Base-by-base conservation (phyloP, 2,888 invertebrate species). In the Oscheius sp. region DNA sequence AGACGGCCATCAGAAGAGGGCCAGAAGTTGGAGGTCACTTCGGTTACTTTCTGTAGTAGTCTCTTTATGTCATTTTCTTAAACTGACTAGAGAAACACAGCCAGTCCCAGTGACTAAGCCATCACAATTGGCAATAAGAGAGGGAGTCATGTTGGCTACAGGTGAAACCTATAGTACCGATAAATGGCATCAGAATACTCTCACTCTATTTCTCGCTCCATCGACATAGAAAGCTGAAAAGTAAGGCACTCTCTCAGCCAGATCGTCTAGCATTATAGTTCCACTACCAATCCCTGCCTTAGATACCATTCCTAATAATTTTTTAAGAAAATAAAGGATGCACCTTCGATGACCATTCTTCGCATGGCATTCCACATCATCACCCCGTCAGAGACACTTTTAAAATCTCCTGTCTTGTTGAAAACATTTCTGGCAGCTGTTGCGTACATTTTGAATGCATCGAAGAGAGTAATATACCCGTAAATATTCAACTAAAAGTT, bases 281-380 rank as follows among this genome's bases (percentile, higher is more conserved):
- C 71, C 68, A 47, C 56, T 56, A 26, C 56, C 56, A 61, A 78
- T 74, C 8, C 83, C 81, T 12, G 79, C 82, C 33, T 78, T 73
- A 2, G 75, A 78, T 8, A 83, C 74, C 17, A 83, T 74, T 28
- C 80, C 80, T 73, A 45, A 41, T 68, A 9, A 26, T 28, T 14
- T 20, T 56, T 6, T 14, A 17, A 8, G 4, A 32, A 9, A 6
- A 32, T 54, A 4, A 9, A 8, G 36, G n/a, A n/a, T n/a, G n/a
- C n/a, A 77, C 80, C 80, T 14, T 73, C 66, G 30, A 83, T 82
- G 9, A 67, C 63, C 57, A 78, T 68, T 36, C 77, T 59, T 22
- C 82, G 47, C 82, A 82, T 82, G 50, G 74, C 73, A 61, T 80
- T 82, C 83, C 83, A 82, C 30, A 82, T 66, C 9, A 68, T 67